Evolutionary conservation across 2,888 invertebrate genomes (phyloP), one percentile per base, ranked within the genome.

Genomic region (Cabera pusaria): DNA sequence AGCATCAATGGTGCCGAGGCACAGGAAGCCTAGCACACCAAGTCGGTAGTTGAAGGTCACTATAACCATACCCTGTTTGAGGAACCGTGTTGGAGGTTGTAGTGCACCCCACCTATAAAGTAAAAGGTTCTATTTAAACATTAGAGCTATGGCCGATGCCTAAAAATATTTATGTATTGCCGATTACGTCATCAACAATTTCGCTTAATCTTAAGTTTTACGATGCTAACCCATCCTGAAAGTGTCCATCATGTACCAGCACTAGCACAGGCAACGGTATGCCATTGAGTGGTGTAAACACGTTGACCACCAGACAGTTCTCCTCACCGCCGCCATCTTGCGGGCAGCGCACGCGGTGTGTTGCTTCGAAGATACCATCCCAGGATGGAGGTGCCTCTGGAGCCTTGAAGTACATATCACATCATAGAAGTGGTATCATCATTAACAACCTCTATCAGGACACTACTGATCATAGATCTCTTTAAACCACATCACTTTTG

Each of bases 311-410:
- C 23, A 88, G 63, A 49, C 90, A 90, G 68, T 84, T 78, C 49
- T 84, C 82, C 19, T 71, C 71, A 2, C 83, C 84, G 0, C 56
- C 65, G 16, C 56, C 67, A 0, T 64, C 54, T 43, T 87, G 87
- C 1, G 70, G 70, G 43, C 87, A 88, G 38, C 60, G 70, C 28
- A 86, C 56, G 42, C 71, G 74, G 56, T 86, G 75, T 11, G 65
- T 78, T 9, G 85, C 87, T 56, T 88, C 87, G 60, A 85, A 83
- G 35, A 76, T 65, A 7, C 86, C 85, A 48, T 80, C 84, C 87
- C 87, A 86, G 0, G 38, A 36, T 0, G 61, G 59, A 0, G 78
- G 75, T 0, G 79, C 68, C 14, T 65, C 59, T 0, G 86, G 81
- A 0, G 76, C 74, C 86, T 85, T 48, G 1, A 25, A 4, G 14